These are phyloP conservation scores for Diprion similis DNA, from an alignment of 1,140 invertebrate species.

Conservation along the genomic window DNA sequence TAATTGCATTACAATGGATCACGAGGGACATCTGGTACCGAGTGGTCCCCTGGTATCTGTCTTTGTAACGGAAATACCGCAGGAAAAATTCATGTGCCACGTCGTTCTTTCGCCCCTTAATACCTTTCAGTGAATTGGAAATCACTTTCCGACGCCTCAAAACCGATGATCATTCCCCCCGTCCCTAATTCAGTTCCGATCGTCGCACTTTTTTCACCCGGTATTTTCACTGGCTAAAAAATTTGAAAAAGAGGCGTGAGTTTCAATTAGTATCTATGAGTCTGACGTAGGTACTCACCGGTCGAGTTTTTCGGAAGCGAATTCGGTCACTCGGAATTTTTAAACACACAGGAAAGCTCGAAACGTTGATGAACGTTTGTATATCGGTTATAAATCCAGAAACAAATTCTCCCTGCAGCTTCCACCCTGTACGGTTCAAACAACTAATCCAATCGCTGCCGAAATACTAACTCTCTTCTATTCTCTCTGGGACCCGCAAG, in stretches of 20 bases:
- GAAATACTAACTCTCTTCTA: not conserved
- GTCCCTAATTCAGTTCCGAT: too few species aligned
- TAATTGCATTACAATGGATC: conserved; percentile 10
- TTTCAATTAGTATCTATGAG: too few species aligned
- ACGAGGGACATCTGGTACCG: not conserved
- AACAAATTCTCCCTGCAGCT: not conserved
- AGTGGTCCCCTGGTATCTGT: not conserved
- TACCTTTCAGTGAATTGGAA: not conserved
- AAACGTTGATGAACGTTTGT: not conserved
- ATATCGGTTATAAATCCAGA: not conserved
- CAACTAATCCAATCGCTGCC: not conserved
- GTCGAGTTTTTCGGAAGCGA: too few species aligned
- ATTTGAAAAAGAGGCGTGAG: too few species aligned
- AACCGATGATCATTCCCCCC: not conserved
- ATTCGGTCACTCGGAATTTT: too few species aligned
- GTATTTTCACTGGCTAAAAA: too few species aligned
- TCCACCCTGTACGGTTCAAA: not conserved
- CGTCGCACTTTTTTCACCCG: too few species aligned
- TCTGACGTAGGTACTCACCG: too few species aligned
- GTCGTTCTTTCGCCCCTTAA: not conserved
- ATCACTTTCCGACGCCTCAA: not conserved
- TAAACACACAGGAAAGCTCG: too few species aligned
- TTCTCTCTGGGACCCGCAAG: too few species aligned
- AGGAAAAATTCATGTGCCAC: not conserved
- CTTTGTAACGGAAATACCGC: conserved; percentile 8